phyloP scores from a whole-genome alignment of 2,113 vertebrate species.

The Phyllostomus discolor region DNA sequence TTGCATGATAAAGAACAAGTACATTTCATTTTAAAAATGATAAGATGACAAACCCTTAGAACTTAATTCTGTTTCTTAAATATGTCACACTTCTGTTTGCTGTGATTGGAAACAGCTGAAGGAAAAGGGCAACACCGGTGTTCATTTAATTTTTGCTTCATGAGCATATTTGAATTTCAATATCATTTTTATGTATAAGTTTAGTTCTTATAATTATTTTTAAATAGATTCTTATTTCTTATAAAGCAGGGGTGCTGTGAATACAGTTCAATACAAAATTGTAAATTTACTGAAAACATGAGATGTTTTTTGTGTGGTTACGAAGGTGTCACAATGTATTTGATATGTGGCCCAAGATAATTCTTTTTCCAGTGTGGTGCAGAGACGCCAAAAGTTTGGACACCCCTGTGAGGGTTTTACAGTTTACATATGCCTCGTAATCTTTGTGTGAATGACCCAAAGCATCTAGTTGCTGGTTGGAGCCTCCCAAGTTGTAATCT shows the following conservation, averaged over 20 bases:
- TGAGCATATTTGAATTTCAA: not conserved
- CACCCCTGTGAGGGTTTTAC: not conserved
- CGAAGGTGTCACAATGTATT: too few relatives aligned
- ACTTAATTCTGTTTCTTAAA: not conserved
- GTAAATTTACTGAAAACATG: too few relatives aligned
- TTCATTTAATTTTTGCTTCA: not conserved
- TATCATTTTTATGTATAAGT: not conserved
- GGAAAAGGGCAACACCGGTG: not conserved
- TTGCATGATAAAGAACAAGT: not conserved
- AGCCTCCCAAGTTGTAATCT: not conserved
- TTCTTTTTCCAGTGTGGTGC: too few relatives aligned
- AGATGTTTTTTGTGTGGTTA: too few relatives aligned
- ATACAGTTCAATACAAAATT: too few relatives aligned
- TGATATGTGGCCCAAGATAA: too few relatives aligned
- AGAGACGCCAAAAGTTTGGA: too few relatives aligned
- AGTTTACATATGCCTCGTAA: not conserved
- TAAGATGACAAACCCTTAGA: not conserved
- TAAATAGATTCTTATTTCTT: not conserved
- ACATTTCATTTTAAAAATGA: not conserved
- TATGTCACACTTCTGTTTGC: not conserved
- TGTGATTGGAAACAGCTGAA: not conserved
- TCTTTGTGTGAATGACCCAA: not conserved
- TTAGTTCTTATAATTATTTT: not conserved
- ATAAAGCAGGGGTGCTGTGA: not conserved
- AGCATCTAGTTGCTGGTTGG: not conserved